These are phyloP conservation scores for Drosophila bunnanda DNA, from an alignment of 2,888 invertebrate genomes.

Conservation along the genomic window DNA sequence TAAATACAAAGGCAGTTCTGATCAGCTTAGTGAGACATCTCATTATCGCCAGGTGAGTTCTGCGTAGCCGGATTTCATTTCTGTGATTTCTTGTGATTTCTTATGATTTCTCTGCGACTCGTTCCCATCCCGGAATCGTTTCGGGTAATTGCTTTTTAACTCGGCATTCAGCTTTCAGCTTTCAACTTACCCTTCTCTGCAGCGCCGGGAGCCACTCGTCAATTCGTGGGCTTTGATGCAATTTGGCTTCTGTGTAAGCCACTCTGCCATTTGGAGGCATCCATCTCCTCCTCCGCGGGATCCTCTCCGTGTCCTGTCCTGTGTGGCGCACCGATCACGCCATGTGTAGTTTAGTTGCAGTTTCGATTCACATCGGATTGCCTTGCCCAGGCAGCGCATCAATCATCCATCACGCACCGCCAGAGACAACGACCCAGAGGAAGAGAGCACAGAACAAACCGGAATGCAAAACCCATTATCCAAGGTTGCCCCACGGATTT, in stretches of 20 bases:
- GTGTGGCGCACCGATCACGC: conserved; percentile 74
- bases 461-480: conserved; percentile 37
- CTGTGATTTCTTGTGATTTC: conserved; percentile 23
- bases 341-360: conserved; percentile 79
- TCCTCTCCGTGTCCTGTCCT: conserved; percentile 35
- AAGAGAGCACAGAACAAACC: conserved; percentile 21
- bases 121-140: conserved; percentile 47
- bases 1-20: conserved; percentile 48
- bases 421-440: conserved; percentile 45
- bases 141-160: conserved; percentile 65
- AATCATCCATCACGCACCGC: conserved; percentile 75
- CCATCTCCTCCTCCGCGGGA: not conserved
- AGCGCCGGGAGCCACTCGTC: conserved; percentile 60
- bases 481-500: conserved; percentile 55
- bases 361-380: conserved; percentile 73
- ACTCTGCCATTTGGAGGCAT: conserved; percentile 52
- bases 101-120: conserved; percentile 20
- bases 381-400: conserved; percentile 75
- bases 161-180: conserved; percentile 34
- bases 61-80: conserved; percentile 13
- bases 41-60: conserved; percentile 52
- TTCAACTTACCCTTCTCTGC: conserved; percentile 25
- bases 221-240: conserved; percentile 71
- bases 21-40: conserved; percentile 67
- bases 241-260: conserved; percentile 83